phyloP scores from a whole-genome alignment of 2,113 vertebrate species.

The Ceyx margarethae region DNA sequence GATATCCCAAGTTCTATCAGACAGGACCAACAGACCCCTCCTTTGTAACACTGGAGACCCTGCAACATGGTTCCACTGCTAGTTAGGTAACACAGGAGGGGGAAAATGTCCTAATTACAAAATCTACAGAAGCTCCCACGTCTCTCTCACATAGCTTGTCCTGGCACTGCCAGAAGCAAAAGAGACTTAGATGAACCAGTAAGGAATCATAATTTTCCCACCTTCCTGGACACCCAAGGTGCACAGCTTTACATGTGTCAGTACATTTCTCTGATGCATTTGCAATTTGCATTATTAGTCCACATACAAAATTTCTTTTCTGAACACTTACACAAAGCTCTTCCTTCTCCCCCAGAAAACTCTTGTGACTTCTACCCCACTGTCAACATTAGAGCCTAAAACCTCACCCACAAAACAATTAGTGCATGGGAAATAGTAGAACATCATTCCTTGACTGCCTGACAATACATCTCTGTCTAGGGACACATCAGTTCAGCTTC shows the following conservation, averaged over 20 bases:
- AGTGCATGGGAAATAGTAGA: not conserved
- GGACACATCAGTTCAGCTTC: not conserved
- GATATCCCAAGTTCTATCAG: not conserved
- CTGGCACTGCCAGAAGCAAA: not conserved
- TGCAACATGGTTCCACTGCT: not conserved
- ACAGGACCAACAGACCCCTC: not conserved
- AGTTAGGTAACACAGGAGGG: not conserved
- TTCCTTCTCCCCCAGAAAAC: not conserved
- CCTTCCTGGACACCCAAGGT: not conserved
- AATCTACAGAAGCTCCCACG: not conserved
- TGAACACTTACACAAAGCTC: not conserved
- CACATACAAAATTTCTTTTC: not conserved
- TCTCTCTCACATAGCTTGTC: not conserved
- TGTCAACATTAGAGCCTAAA: not conserved
- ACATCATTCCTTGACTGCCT: not conserved
- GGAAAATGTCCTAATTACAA: not conserved
- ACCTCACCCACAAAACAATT: not conserved
- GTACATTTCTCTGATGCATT: not conserved
- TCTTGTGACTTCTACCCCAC: not conserved
- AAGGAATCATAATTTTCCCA: not conserved
- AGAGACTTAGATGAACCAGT: not conserved
- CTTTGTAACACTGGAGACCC: not conserved
- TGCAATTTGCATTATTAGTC: not conserved
- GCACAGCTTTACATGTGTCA: not conserved
- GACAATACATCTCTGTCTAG: not conserved